A percentile compares a stretch with the other conserved stretches of the same genome.
Conservation (phyloP, 2,797 vertebrate genomes). For the Alca torda region DNA sequence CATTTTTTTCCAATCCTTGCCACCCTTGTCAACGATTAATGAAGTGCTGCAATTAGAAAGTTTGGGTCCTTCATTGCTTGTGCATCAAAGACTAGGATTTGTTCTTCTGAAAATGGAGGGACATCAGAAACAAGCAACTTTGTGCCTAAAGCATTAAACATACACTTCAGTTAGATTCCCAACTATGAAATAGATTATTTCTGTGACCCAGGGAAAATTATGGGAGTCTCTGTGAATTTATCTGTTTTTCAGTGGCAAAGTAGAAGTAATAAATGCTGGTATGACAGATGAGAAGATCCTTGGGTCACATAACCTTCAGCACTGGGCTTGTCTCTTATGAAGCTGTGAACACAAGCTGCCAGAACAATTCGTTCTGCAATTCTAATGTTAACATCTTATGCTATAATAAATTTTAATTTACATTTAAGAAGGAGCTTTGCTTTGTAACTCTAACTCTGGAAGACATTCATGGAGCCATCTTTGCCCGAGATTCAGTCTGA, state of each 20-base stretch:
- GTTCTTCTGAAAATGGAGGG: neutral
- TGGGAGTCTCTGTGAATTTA: neutral
- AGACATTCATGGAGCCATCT: neutral
- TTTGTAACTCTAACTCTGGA: neutral
- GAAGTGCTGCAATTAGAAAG: neutral
- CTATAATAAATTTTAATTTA: neutral
- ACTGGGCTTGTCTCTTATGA: neutral
- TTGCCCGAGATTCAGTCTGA: neutral
- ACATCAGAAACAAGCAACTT: neutral
- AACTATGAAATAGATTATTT: neutral
- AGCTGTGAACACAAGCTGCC: neutral
- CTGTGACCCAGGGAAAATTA: neutral
- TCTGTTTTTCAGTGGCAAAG: neutral
- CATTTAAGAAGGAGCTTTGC: neutral
- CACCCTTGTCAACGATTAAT: neutral
- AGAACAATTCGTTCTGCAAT: neutral
- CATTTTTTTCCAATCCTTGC: neutral
- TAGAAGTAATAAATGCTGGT: neutral
- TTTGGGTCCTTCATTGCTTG: neutral
- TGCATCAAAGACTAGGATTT: neutral
- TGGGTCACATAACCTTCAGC: neutral
- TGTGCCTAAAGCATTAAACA: neutral
- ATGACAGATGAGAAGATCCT: neutral
- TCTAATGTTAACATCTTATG: neutral
- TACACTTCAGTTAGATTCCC: neutral